A percentile compares a stretch with the other conserved stretches of the same genome.
These are phyloP conservation scores for Helicoverpa assulta DNA, from an alignment of 2,888 invertebrate genomes.

Conservation along the genomic window DNA sequence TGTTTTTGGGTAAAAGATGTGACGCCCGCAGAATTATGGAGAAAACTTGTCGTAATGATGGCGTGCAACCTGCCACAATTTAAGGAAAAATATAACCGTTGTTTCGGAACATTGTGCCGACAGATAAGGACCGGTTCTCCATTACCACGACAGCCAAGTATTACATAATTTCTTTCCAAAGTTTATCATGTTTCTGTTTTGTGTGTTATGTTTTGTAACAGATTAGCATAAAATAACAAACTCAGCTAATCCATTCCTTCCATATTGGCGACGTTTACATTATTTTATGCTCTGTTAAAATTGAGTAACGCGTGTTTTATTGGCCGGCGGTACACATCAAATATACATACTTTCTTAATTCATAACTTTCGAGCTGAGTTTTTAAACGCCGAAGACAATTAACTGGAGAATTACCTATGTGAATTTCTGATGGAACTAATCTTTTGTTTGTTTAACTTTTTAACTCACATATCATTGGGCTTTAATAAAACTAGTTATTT, in stretches of 20 bases:
- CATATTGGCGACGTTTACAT: conserved; percentile 28
- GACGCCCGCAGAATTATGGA: conserved; percentile 10
- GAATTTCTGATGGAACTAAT: conserved; percentile 3
- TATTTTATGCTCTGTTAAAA: conserved; percentile 60
- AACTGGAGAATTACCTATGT: conserved; percentile 9
- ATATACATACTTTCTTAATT: conserved; percentile 56
- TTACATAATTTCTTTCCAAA: conserved; percentile 10
- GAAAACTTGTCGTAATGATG: conserved; percentile 43
- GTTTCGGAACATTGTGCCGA: conserved; percentile 10
- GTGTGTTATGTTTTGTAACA: conserved; percentile 7
- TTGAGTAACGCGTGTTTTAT: conserved; percentile 54
- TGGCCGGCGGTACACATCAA: conserved; percentile 38
- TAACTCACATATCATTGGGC: not conserved
- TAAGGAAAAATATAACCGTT: conserved; percentile 37
- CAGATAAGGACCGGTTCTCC: conserved; percentile 23
- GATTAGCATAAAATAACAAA: not conserved
- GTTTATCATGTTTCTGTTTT: not conserved
- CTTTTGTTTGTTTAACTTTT: not conserved
- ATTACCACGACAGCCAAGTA: not conserved
- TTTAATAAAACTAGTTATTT: too few relatives aligned
- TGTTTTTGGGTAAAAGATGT: conserved; percentile 23
- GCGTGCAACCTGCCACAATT: conserved; percentile 26
- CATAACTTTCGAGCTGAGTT: conserved; percentile 37
- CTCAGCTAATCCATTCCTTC: conserved; percentile 14
- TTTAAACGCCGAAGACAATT: conserved; percentile 25